These are phyloP conservation scores for Climacteris rufus DNA, from an alignment of 2,113 vertebrate species.

Conservation along the genomic window DNA sequence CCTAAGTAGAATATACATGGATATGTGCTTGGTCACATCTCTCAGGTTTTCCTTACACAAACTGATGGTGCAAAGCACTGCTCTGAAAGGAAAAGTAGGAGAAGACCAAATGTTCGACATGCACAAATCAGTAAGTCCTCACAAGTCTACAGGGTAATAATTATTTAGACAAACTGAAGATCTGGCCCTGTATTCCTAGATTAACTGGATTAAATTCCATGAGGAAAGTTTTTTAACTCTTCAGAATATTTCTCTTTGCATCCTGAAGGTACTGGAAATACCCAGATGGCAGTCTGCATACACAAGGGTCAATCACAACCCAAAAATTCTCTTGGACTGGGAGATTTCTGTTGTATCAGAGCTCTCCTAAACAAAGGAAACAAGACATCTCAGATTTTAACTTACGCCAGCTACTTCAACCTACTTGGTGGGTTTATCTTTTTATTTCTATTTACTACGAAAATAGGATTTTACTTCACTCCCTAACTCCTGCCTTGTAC, in stretches of 20 bases:
- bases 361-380: neutral
- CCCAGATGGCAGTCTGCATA: neutral
- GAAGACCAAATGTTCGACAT: neutral
- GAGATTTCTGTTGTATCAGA: neutral
- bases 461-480: neutral
- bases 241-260: neutral
- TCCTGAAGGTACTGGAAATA: neutral
- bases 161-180: neutral
- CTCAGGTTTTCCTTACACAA: neutral
- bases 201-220: neutral
- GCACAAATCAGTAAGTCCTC: neutral
- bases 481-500: neutral
- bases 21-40: neutral
- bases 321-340: neutral
- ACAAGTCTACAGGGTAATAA: neutral
- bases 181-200: neutral
- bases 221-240: neutral
- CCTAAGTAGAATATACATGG: neutral
- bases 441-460: neutral
- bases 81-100: neutral
- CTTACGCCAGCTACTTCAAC: neutral
- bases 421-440: neutral
- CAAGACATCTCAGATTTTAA: neutral
- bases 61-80: neutral
- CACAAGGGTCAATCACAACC: neutral